Base-by-base conservation (phyloP, 2,797 vertebrate genomes). In the Myotis pilosus region DNA sequence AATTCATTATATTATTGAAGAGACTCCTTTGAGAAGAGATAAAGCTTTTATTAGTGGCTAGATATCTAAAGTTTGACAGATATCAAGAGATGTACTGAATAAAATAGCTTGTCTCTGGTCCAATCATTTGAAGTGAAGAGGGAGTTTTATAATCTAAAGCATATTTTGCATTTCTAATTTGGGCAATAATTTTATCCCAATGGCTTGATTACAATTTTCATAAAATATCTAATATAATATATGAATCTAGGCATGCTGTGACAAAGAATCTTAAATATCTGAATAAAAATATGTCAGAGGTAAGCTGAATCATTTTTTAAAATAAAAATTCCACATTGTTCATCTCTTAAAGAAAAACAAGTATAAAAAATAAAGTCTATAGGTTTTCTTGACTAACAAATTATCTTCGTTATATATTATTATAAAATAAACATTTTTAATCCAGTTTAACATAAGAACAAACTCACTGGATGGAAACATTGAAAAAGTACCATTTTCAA, bases 121-220 rank as follows among this genome's bases (percentile, higher is more conserved):
- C 6, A 62, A 5, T 16, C 16, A 83, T 72, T 88, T 96, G 38
- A 79, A 69, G 6, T 55, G 78, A 83, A 82, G 25, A 47, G 1
- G 12, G 49, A 89, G n/a, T 6, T 92, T 82, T 66, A 94, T 72
- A 36, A 90, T 47, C 12, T 91, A 7, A 66, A 94, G 3, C 11
- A n/a, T 47, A 92, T 55, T 89, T 95, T 95, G 11, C 9, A 94
- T 88, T 82, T 89, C 5, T 90, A 92, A 80, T 76, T 51, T 71
- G 30, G 25, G 30, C 10, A 82, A 80, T 79, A 86, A 75, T 72
- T 90, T 76, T 9, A 71, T 86, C 23, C 3, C 47, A 91, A 53
- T 87, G 17, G 8, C 3, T 81, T 79, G 17, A 69, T 91, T 69
- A 53, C 1, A 62, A 41, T 91, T 71, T 74, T 71, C 5, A 28